These are phyloP conservation scores for Ptychoptera contaminata DNA, from an alignment of 2,888 invertebrate species.

Conservation along the genomic window DNA sequence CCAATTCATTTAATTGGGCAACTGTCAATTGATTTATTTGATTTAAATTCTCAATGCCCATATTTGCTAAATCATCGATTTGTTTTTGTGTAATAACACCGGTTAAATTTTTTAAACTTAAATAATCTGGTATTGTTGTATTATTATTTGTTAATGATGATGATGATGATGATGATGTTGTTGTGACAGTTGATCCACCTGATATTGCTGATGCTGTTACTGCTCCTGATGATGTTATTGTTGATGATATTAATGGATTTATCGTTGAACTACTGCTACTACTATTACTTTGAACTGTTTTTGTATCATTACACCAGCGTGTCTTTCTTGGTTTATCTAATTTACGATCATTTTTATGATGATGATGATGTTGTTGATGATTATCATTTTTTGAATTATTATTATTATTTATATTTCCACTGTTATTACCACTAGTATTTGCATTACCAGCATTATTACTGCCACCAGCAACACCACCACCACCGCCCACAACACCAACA, in stretches of 20 bases:
- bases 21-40: constrained; percentile 44
- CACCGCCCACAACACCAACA: too few relatives aligned
- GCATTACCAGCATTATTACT: too few relatives aligned
- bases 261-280: not conserved
- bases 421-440: too few relatives aligned
- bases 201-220: not conserved
- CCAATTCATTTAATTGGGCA: constrained; percentile 41
- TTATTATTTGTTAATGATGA: constrained; percentile 12
- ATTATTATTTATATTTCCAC: too few relatives aligned
- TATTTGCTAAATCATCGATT: constrained; percentile 40
- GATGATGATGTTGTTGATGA: constrained; percentile 10
- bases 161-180: constrained; percentile 1
- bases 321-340: constrained; percentile 25
- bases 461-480: too few relatives aligned
- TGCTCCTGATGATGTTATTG: not conserved
- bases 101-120: constrained; percentile 40
- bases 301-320: constrained; percentile 23
- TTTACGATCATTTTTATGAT: constrained; percentile 5
- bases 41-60: constrained; percentile 44
- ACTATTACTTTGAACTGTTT: too few relatives aligned
- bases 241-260: not conserved
- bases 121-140: constrained; percentile 23
- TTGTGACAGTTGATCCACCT: not conserved
- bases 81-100: constrained; percentile 40
- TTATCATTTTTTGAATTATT: too few relatives aligned